Conservation (phyloP, 2,888 invertebrate genomes). For the Calliopum simillimum region DNA sequence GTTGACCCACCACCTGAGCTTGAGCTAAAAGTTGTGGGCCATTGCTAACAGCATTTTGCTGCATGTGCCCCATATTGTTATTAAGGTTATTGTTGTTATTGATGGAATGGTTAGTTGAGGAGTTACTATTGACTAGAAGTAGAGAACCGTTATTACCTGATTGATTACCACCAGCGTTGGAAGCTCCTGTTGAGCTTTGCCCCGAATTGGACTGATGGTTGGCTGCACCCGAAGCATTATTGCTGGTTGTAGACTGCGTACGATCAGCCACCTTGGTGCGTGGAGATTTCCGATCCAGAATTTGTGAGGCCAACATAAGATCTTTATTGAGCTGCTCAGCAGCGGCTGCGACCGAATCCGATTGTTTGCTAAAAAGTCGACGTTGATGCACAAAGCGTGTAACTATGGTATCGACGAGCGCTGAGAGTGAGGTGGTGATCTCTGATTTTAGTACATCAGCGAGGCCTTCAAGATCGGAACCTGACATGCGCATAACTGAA, state of each 20-base stretch:
- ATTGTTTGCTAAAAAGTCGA: conserved; percentile 79
- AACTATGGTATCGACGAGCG: conserved; percentile 88
- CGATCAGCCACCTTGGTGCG: conserved; percentile 69
- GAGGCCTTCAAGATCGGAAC: conserved; percentile 86
- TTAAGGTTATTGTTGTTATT: conserved; percentile 36
- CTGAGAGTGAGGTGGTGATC: conserved; percentile 85
- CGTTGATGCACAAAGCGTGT: conserved; percentile 86
- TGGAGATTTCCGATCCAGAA: conserved; percentile 87
- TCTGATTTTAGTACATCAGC: conserved; percentile 93
- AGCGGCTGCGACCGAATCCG: conserved; percentile 81
- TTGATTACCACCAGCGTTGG: conserved; percentile 62
- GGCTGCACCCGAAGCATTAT: conserved; percentile 26
- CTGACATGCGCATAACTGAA: conserved; percentile 76
- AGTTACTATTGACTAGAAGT: conserved; percentile 63
- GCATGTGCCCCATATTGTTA: conserved; percentile 47
- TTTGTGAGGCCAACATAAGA: conserved; percentile 82
- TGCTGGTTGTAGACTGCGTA: conserved; percentile 39
- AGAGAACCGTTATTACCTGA: conserved; percentile 67
- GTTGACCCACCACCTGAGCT: conserved; percentile 40
- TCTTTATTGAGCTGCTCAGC: conserved; percentile 89
- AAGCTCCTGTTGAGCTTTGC: conserved; percentile 44
- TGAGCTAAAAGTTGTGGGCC: conserved; percentile 45
- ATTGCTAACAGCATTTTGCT: conserved; percentile 40
- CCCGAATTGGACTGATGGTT: conserved; percentile 40
- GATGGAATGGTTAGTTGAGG: conserved; percentile 65